Evolutionary conservation across 2,888 invertebrate genomes (phyloP).

Genomic region (Kryphioiulus occultus): DNA sequence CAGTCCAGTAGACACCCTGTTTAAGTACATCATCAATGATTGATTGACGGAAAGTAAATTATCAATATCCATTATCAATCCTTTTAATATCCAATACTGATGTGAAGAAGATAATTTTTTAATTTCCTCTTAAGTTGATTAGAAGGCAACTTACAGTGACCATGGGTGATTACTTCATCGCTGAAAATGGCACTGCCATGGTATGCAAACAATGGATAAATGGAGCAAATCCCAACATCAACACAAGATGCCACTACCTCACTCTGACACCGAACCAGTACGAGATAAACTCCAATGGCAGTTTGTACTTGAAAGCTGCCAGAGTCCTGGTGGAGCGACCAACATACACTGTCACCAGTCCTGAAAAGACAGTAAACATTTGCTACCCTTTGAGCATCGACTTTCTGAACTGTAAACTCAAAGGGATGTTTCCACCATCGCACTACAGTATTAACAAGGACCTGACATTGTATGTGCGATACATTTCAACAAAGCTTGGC

Average conservation of each 20-base stretch:
- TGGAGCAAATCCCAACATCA: background rate
- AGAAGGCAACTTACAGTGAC: background rate
- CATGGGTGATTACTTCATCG: background rate
- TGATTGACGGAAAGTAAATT: no score
- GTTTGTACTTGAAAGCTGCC: background rate
- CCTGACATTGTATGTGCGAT: background rate
- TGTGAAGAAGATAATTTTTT: no score
- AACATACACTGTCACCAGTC: background rate
- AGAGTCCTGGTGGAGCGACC: background rate
- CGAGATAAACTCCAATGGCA: background rate
- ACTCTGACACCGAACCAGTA: background rate
- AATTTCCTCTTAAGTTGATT: no score
- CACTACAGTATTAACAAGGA: background rate
- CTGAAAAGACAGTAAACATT: background rate
- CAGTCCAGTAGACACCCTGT: no score
- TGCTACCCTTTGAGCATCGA: conserved; percentile 27
- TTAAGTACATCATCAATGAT: no score
- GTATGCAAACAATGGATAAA: background rate
- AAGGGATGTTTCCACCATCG: background rate
- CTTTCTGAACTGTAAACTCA: background rate
- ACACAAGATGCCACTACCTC: background rate
- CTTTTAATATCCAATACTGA: no score
- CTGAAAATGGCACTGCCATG: background rate
- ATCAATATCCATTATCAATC: no score
- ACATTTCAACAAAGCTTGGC: background rate